phyloP scores from a whole-genome alignment of 2,113 vertebrate species.

The Numenius arquata region DNA sequence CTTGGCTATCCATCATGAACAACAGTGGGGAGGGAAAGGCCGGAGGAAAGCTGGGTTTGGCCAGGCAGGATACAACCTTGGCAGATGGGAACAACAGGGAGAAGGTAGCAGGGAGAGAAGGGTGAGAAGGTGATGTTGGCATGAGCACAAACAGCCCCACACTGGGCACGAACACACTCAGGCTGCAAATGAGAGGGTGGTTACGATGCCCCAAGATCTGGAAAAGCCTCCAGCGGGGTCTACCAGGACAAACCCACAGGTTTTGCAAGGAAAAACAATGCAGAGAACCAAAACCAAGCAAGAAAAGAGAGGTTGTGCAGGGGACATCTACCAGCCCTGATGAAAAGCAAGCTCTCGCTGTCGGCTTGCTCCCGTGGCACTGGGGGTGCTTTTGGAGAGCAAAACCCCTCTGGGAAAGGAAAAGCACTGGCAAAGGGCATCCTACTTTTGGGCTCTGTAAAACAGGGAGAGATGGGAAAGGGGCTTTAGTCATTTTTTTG shows the following conservation, averaged over 20 bases:
- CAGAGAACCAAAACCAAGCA: background rate
- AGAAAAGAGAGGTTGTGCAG: background rate
- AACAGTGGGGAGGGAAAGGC: background rate
- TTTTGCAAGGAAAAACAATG: background rate
- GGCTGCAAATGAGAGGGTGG: background rate
- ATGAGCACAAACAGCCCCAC: background rate
- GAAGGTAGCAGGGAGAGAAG: background rate
- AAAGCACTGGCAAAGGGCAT: background rate
- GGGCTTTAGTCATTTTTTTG: background rate
- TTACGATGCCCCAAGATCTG: background rate
- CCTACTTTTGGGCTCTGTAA: background rate
- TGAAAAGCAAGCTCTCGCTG: background rate
- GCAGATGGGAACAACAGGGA: background rate
- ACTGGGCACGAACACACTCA: background rate
- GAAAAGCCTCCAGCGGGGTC: background rate
- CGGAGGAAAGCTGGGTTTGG: background rate
- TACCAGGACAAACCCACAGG: background rate
- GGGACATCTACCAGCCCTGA: background rate
- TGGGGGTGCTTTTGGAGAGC: background rate
- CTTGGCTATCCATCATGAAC: background rate
- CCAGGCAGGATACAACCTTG: background rate
- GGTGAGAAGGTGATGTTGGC: background rate
- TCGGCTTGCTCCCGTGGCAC: fast-evolving
- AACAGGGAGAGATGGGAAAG: background rate
- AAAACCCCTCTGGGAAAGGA: background rate